Conservation (phyloP, 2,113 vertebrate species). For the Euleptes europaea region DNA sequence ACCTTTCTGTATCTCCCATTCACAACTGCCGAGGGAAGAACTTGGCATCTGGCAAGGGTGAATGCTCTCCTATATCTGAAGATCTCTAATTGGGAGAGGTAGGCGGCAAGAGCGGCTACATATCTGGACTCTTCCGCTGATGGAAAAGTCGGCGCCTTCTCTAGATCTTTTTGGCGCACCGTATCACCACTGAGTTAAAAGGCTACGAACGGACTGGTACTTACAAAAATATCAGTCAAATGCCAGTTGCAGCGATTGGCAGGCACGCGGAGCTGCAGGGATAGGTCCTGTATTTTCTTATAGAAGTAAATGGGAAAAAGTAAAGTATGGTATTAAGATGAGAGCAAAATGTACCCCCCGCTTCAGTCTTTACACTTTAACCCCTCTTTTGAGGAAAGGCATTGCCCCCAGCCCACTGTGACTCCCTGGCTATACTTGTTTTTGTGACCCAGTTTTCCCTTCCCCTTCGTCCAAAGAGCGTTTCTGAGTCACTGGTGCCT, state of each 20-base stretch:
- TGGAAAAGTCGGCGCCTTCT: no score
- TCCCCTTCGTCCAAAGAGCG: slow-evolving; percentile 24
- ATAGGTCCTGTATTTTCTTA: neutral
- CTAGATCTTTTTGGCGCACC: no score
- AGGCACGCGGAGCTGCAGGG: no score
- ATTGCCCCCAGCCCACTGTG: neutral
- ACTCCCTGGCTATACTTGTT: neutral
- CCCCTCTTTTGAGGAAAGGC: no score
- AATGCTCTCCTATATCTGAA: no score
- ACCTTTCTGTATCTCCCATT: no score
- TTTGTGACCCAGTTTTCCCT: neutral
- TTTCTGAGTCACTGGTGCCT: slow-evolving; percentile 29
- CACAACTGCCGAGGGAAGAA: no score
- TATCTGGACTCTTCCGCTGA: no score
- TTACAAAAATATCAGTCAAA: neutral
- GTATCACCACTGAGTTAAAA: neutral
- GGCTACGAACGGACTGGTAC: neutral
- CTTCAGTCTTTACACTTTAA: neutral
- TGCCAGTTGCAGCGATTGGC: neutral
- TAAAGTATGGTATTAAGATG: neutral
- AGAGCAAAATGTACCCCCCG: neutral
- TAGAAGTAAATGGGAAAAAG: neutral
- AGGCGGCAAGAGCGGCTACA: no score
- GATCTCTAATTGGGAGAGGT: no score
- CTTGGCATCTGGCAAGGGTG: no score